Evolutionary conservation across 2,797 vertebrate genomes (phyloP).

Genomic region (Oryzias dopingdopingensis): DNA sequence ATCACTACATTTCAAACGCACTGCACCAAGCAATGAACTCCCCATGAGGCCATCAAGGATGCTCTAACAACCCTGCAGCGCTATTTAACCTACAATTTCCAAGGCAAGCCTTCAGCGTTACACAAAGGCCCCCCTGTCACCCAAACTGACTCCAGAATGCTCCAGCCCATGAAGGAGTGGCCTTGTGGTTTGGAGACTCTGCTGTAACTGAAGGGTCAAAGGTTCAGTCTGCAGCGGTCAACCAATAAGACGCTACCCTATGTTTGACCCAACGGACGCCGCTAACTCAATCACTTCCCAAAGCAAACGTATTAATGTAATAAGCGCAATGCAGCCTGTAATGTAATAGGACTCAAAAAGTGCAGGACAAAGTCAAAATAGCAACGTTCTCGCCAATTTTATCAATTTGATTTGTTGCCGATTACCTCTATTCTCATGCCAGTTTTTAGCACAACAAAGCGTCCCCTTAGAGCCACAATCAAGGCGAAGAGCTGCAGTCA

Average conservation of each 20-base stretch:
- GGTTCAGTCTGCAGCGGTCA: slow-evolving; percentile 39
- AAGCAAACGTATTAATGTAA: slow-evolving; percentile 33
- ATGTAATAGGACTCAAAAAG: slow-evolving; percentile 36
- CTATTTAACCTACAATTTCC: slow-evolving; percentile 55
- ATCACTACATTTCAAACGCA: slow-evolving; percentile 41
- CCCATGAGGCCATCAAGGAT: slow-evolving; percentile 55
- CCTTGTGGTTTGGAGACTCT: slow-evolving; percentile 27
- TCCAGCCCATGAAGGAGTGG: slow-evolving; percentile 14
- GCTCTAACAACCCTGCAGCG: slow-evolving; percentile 50
- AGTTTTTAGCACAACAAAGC: slow-evolving; percentile 4
- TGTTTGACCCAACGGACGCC: slow-evolving; percentile 24
- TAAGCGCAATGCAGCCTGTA: slow-evolving; percentile 33
- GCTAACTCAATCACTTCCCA: slow-evolving; percentile 29
- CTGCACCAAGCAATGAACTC: slow-evolving; percentile 53
- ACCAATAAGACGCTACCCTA: slow-evolving; percentile 29
- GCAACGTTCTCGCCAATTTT: slow-evolving; percentile 7
- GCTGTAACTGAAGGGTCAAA: slow-evolving; percentile 23
- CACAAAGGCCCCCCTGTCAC: slow-evolving; percentile 62
- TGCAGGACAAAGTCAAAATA: slow-evolving; percentile 22
- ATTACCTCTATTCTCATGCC: slow-evolving; percentile 3
- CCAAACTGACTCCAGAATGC: slow-evolving; percentile 47
- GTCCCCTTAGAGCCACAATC: not conserved
- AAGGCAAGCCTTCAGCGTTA: slow-evolving; percentile 33
- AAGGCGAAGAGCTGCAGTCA: not conserved
- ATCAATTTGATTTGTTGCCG: slow-evolving; percentile 14